Evolutionary conservation across 64 coral and sea anemone genomes (phyloP).

Genomic region (Stichodactyla mertensii): DNA sequence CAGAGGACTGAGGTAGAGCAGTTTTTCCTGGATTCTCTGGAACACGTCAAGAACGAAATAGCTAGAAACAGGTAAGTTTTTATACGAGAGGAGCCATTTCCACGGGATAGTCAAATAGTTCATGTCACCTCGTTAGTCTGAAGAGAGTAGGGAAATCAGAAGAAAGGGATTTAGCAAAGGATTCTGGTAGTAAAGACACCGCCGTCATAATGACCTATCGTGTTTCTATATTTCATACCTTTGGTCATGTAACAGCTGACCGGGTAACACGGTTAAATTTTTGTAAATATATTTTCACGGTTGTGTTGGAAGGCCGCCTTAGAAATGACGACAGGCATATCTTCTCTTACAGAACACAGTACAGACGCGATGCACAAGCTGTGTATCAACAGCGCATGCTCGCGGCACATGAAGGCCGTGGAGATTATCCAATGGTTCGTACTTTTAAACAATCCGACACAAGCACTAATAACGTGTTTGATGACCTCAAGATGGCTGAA

Average conservation of each 20-base stretch:
- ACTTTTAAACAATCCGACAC: constrained; percentile 83
- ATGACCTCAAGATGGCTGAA: constrained; percentile 89
- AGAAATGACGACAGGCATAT: not conserved
- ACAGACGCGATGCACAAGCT: constrained; percentile 82
- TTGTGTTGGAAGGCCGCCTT: too few relatives aligned
- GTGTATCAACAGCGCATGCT: constrained; percentile 96
- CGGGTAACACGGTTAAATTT: too few relatives aligned
- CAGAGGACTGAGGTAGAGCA: constrained; percentile 92
- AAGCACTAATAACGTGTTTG: constrained; percentile 97
- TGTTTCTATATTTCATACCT: too few relatives aligned
- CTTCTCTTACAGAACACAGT: constrained; percentile 60
- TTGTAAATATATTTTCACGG: too few relatives aligned
- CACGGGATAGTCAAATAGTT: too few relatives aligned
- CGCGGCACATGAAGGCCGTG: constrained; percentile 71
- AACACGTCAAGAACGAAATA: constrained; percentile 96
- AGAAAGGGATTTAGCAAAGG: too few relatives aligned
- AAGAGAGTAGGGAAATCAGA: too few relatives aligned
- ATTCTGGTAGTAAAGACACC: too few relatives aligned
- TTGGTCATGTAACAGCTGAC: too few relatives aligned
- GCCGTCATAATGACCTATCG: too few relatives aligned
- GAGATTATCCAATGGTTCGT: constrained; percentile 77
- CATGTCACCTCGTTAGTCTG: too few relatives aligned
- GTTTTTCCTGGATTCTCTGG: constrained; percentile 96
- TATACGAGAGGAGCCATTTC: not conserved
- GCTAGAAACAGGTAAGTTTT: constrained; percentile 67